These are phyloP conservation scores for Silurus meridionalis DNA, from an alignment of 2,113 vertebrate genomes.

Conservation along the genomic window DNA sequence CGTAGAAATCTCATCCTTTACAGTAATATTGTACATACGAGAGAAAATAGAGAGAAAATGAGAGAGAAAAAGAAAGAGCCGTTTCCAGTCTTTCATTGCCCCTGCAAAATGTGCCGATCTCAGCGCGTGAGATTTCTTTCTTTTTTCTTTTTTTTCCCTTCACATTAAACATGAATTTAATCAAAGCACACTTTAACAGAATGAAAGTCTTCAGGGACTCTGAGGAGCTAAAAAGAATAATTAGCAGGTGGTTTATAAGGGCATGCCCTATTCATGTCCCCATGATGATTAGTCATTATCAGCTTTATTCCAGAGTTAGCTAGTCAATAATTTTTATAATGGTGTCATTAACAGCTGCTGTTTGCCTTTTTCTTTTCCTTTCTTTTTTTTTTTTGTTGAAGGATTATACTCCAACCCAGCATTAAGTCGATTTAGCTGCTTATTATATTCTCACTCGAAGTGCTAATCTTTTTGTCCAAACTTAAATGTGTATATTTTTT, in stretches of 20 bases:
- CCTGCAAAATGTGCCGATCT: slow-evolving; percentile 43
- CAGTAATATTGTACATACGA: background rate
- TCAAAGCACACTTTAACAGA: slow-evolving; percentile 58
- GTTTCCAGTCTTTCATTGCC: background rate
- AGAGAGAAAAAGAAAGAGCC: background rate
- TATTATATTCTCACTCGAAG: background rate
- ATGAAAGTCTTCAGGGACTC: slow-evolving; percentile 51
- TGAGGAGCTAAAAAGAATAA: slow-evolving; percentile 55
- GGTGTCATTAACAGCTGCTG: slow-evolving; percentile 19
- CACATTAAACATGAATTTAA: slow-evolving; percentile 65
- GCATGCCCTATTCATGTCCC: slow-evolving; percentile 64
- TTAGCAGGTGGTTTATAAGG: slow-evolving; percentile 57
- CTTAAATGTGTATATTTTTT: background rate
- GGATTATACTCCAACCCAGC: background rate
- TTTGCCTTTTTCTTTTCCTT: background rate
- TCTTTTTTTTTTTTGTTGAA: background rate
- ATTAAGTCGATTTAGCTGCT: slow-evolving; percentile 6
- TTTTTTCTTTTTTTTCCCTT: slow-evolving; percentile 47
- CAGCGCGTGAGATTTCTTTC: slow-evolving; percentile 47
- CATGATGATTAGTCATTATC: slow-evolving; percentile 59
- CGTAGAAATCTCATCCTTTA: slow-evolving; percentile 17
- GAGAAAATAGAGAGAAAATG: too few species aligned
- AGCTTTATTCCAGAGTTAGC: slow-evolving; percentile 54
- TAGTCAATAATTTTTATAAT: slow-evolving; percentile 31
- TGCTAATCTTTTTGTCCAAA: background rate